phyloP scores from a whole-genome alignment of 2,888 invertebrate genomes.

The Omphaloscelis lunosa region DNA sequence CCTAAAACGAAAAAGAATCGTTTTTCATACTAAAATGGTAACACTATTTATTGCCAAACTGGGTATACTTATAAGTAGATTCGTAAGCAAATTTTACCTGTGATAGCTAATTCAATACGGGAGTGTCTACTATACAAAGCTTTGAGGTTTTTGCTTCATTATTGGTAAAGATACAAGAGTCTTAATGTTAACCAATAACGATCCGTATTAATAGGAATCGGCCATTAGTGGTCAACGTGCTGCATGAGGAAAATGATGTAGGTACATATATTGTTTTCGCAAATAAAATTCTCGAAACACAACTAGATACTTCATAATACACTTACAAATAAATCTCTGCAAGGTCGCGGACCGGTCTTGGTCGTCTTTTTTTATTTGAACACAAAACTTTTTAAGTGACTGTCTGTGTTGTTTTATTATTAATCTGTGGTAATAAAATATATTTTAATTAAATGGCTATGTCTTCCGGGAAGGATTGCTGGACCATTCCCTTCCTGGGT shows the following conservation, averaged over 20 bases:
- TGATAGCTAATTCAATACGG: too few species aligned
- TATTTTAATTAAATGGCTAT: not conserved
- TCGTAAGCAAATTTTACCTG: too few species aligned
- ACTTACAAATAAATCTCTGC: conserved; percentile 13
- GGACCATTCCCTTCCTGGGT: not conserved
- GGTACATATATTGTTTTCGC: not conserved
- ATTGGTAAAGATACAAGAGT: too few species aligned
- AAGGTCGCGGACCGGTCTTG: conserved; percentile 31
- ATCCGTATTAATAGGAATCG: too few species aligned
- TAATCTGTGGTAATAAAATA: not conserved
- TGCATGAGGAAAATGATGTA: not conserved
- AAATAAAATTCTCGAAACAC: not conserved
- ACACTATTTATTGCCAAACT: too few species aligned
- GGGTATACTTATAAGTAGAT: too few species aligned
- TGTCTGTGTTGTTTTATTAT: conserved; percentile 7
- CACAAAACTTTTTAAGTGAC: not conserved
- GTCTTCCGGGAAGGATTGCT: not conserved
- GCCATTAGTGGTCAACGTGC: not conserved
- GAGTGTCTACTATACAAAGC: too few species aligned
- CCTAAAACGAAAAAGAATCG: too few species aligned
- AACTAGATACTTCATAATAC: not conserved
- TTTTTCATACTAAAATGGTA: not conserved
- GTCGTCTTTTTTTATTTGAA: not conserved
- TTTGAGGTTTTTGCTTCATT: too few species aligned
- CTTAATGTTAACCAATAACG: too few species aligned